phyloP scores from a whole-genome alignment of 2,888 invertebrate species.

The Catocala sponsa region DNA sequence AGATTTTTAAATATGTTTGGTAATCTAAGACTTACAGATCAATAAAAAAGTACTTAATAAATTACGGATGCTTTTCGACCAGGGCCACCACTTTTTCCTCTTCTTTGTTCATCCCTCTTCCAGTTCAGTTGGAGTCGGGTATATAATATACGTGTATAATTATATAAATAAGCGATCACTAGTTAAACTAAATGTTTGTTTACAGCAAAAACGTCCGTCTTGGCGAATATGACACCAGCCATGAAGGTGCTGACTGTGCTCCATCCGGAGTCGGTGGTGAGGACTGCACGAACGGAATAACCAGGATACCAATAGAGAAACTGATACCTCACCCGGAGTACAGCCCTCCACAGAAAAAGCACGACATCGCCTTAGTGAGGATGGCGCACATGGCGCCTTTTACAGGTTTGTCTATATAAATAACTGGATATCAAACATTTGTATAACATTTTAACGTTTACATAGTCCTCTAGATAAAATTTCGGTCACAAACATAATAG shows the following conservation, averaged over 20 bases:
- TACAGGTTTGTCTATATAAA: conserved; percentile 18
- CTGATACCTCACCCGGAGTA: conserved; percentile 34
- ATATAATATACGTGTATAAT: too few species aligned
- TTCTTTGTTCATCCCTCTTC: too few species aligned
- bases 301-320: conserved; percentile 22
- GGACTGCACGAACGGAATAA: conserved; percentile 31
- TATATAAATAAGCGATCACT: too few species aligned
- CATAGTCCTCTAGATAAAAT: too few species aligned
- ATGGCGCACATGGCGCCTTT: conserved; percentile 20
- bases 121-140: too few species aligned
- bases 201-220: conserved; percentile 35
- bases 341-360: not conserved
- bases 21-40: too few species aligned
- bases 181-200: not conserved
- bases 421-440: not conserved
- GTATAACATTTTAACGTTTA: too few species aligned
- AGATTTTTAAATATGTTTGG: too few species aligned
- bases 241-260: conserved; percentile 28
- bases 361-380: conserved; percentile 38
- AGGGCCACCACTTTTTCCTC: too few species aligned
- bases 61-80: too few species aligned
- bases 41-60: too few species aligned
- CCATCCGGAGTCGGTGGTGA: not conserved
- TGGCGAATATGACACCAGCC: conserved; percentile 29
- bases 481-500: too few species aligned